Evolutionary conservation across 2,888 invertebrate species (phyloP).

Genomic region (Serrognathus titanus): DNA sequence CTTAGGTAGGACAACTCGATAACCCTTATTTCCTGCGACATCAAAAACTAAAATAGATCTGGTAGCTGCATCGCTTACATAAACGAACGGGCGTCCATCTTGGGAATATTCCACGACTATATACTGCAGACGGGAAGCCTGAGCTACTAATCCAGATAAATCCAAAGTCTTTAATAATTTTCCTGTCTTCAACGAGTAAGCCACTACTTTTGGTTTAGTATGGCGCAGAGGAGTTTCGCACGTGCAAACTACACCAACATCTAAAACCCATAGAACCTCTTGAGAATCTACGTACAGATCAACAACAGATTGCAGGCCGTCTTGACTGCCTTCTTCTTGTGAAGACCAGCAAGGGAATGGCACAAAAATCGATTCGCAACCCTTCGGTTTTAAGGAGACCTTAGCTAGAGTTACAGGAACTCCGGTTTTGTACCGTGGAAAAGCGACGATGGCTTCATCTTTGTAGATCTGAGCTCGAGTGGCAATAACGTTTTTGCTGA

Average conservation of each 20-base stretch:
- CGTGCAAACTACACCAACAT: constrained; percentile 67
- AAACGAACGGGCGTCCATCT: constrained; percentile 60
- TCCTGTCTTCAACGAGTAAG: constrained; percentile 56
- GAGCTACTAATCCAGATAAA: constrained; percentile 56
- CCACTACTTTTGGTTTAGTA: constrained; percentile 68
- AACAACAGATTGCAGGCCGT: constrained; percentile 66
- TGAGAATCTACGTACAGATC: constrained; percentile 61
- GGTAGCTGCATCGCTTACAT: constrained; percentile 67
- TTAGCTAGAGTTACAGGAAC: constrained; percentile 65
- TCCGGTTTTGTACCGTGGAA: constrained; percentile 62
- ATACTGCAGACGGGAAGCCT: constrained; percentile 65
- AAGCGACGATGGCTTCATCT: constrained; percentile 54
- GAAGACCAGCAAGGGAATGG: constrained; percentile 64
- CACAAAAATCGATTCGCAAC: constrained; percentile 50
- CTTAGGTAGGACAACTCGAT: constrained; percentile 61
- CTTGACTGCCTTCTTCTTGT: constrained; percentile 63
- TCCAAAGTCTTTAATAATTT: constrained; percentile 63
- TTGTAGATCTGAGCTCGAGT: constrained; percentile 58
- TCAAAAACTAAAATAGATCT: constrained; percentile 68
- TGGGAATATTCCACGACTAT: constrained; percentile 63
- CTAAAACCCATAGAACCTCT: constrained; percentile 69
- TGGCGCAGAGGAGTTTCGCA: constrained; percentile 61
- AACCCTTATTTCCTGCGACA: constrained; percentile 58
- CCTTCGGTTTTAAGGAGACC: constrained; percentile 48
- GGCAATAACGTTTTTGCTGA: constrained; percentile 58